Percentiles rank a stretch among this genome's conserved stretches.
Evolutionary conservation across 2,113 vertebrate species (phyloP).

Genomic region (Sus scrofa): T2T-Sscrofa CM000821.6:57732501-57733000

Average conservation of each 20-base stretch:
- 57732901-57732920: slow-evolving; percentile 72
- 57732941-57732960: slow-evolving; percentile 92
- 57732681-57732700: slow-evolving; percentile 30
- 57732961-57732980: slow-evolving; percentile 90
- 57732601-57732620: slow-evolving; percentile 1
- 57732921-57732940: slow-evolving; percentile 81
- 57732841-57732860: not conserved
- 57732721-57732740: slow-evolving; percentile 75
- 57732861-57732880: not conserved
- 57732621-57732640: slow-evolving; percentile 67
- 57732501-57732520: slow-evolving; percentile 56
- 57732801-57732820: slow-evolving; percentile 30
- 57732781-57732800: not conserved
- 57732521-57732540: slow-evolving; percentile 13
- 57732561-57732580: slow-evolving; percentile 62
- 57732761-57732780: not conserved
- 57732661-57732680: not conserved
- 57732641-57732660: slow-evolving; percentile 53
- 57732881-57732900: slow-evolving; percentile 57
- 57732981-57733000: slow-evolving; percentile 93
- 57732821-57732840: not conserved
- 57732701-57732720: slow-evolving; percentile 61
- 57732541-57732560: not conserved
- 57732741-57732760: slow-evolving; percentile 56
- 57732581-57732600: not conserved